These are phyloP conservation scores for Carassius carassius DNA, from an alignment of 2,113 vertebrate species.

Conservation along the genomic window DNA sequence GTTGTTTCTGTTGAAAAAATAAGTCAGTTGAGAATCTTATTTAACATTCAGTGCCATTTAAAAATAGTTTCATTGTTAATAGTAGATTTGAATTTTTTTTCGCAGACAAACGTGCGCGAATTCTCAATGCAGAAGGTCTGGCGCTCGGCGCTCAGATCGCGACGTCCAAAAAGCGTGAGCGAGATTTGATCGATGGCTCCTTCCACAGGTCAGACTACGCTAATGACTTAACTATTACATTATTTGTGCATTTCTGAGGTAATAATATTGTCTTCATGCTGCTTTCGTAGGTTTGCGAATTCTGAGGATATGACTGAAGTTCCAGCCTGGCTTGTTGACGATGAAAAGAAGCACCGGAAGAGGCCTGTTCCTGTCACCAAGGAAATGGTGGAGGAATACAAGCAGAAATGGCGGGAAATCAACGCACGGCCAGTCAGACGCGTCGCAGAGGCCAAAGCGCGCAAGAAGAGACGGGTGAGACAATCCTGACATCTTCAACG, in stretches of 20 bases:
- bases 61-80: background rate
- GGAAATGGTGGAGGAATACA: slow-evolving; percentile 88
- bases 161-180: slow-evolving; percentile 83
- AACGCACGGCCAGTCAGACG: slow-evolving; percentile 94
- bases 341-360: slow-evolving; percentile 85
- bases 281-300: slow-evolving; percentile 77
- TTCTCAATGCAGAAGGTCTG: slow-evolving; percentile 89
- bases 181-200: slow-evolving; percentile 87
- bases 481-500: too few relatives aligned
- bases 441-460: slow-evolving; percentile 94
- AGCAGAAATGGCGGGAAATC: slow-evolving; percentile 90
- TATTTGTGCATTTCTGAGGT: background rate
- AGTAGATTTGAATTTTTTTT: background rate
- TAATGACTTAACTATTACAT: background rate
- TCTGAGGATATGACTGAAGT: slow-evolving; percentile 85
- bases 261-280: background rate
- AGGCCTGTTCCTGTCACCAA: slow-evolving; percentile 81
- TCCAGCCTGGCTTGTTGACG: slow-evolving; percentile 89
- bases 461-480: slow-evolving; percentile 90
- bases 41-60: background rate
- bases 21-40: slow-evolving; percentile 77
- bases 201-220: slow-evolving; percentile 84
- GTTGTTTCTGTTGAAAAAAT: slow-evolving; percentile 89
- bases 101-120: slow-evolving; percentile 81
- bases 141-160: slow-evolving; percentile 87